Evolutionary conservation across 2,888 invertebrate species (phyloP), one percentile per base, ranked within the genome.

Genomic region (Agrochola lota): DNA sequence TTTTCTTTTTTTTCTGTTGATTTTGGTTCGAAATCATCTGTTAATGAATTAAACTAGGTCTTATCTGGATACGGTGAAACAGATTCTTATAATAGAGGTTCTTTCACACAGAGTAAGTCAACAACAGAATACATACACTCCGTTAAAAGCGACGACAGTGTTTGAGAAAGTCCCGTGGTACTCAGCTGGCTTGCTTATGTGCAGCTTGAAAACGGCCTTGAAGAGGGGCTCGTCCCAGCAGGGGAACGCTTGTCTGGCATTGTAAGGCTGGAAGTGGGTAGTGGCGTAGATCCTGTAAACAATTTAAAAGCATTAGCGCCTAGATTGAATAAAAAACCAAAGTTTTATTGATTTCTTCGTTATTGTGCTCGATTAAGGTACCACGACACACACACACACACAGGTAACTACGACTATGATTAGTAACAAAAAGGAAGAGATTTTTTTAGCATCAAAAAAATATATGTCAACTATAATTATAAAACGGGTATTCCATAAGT

Each of bases 151-250:
- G 43, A 96, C 85, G 3, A 96, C 97, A 96, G 98, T 98, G 86
- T 98, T 98, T 1, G 98, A 97, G 80, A 97, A 95, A 1, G 97
- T 95, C 1, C 92, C 93, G 9, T 91, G 92, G 91, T 97, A 97
- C 43, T 93, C 93, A 0, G 87, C 83, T 9, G 97, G 97, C 77
- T 97, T 97, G 1, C 97, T 97, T 70, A 99, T 95, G 84, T 97
- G 97, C 11, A 99, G 95, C 12, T 95, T 97, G 87, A 98, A 99
- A 11, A 96, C 97, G 0, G 99, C 98, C 92, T 99, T 98, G 91
- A 98, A 98, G 1, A 97, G 96, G 0, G 99, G 99, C 86, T 99
- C 98, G 90, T 99, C 99, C 94, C 98, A 98, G 91, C 98, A 99
- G 0, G 99, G 99, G 89, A 99, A 99, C 0, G 98, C 98, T 90